phyloP scores from a whole-genome alignment of 2,113 vertebrate species.

The Genyomyrus donnyi region DNA sequence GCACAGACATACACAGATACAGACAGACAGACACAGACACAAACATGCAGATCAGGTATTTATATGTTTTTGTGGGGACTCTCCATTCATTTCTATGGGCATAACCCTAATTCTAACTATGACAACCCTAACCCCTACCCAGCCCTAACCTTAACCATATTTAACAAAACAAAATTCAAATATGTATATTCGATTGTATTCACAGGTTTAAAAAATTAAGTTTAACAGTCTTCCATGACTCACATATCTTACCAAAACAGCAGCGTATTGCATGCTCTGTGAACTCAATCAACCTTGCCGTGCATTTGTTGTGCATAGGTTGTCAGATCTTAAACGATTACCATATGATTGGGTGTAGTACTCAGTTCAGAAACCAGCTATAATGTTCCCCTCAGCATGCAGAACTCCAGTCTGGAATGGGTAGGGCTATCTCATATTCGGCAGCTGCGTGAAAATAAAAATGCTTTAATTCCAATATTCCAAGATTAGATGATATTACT shows the following conservation, averaged over 20 bases:
- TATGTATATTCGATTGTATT: not conserved
- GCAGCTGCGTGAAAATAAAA: not conserved
- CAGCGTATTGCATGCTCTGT: not conserved
- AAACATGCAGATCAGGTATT: not conserved
- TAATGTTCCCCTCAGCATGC: not conserved
- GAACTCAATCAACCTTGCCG: not conserved
- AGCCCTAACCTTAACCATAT: not conserved
- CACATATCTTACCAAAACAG: not conserved
- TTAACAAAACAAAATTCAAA: not conserved
- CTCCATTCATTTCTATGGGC: not conserved
- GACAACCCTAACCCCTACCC: not conserved
- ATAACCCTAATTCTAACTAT: not conserved
- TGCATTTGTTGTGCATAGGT: not conserved
- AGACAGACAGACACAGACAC: not conserved
- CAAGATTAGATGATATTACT: not conserved
- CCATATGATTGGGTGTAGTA: not conserved
- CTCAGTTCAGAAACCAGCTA: not conserved
- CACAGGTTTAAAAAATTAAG: not conserved
- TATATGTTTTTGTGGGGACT: too few species aligned
- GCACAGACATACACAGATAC: not conserved
- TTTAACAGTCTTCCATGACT: not conserved
- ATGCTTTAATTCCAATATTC: not conserved
- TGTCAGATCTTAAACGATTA: not conserved
- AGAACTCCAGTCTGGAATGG: not conserved
- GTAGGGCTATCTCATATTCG: not conserved